Evolutionary conservation across 2,888 invertebrate species (phyloP), one percentile per base, ranked within the genome.

Genomic region (Notocelia uddmanniana): DNA sequence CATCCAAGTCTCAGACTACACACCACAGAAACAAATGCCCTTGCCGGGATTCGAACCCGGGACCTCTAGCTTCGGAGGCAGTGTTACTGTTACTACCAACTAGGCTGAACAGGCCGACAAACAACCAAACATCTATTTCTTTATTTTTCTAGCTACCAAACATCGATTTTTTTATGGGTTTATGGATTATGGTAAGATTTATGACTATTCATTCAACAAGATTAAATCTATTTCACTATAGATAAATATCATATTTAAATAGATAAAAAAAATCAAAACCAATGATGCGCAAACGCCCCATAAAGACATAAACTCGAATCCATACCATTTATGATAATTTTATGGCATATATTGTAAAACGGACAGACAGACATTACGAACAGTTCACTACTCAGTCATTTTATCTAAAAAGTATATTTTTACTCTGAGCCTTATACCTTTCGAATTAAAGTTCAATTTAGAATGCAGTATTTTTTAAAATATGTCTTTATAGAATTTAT

Each of bases 281-380:
- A 64, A 64, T 64, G 64, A 63, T 50, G 19, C 64, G 19, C 52
- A 64, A 64, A 64, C 64, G n/a, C 52, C 11, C 52, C 64, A 37
- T 64, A 37, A 64, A 64, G 64, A 64, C 64, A 54, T 64, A 57
- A 54, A 67, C 45, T 18, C 45, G 18, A 67, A 57, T 67, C 66
- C 45, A 67, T 67, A 57, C n/a, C 54, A 57, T 67, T 66, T 57
- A 67, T 57, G 66, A 57, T 67, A 67, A 67, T 67, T 67, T 67
- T 67, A 67, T 67, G 66, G 45, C 41, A 57, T 67, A 57, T 57
- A 67, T 67, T 67, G 66, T 67, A 67, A 67, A 67, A n/a, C 52
- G 41, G 23, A 55, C n/a, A 26, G 26, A 63, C 48, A 66, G 23
- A 63, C 50, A 62, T 48, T 50, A 31, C n/a, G 10, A 26, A 15